These are phyloP conservation scores for Nasonia vitripennis DNA, from an alignment of 1,140 invertebrate genomes.

Conservation along the genomic window DNA sequence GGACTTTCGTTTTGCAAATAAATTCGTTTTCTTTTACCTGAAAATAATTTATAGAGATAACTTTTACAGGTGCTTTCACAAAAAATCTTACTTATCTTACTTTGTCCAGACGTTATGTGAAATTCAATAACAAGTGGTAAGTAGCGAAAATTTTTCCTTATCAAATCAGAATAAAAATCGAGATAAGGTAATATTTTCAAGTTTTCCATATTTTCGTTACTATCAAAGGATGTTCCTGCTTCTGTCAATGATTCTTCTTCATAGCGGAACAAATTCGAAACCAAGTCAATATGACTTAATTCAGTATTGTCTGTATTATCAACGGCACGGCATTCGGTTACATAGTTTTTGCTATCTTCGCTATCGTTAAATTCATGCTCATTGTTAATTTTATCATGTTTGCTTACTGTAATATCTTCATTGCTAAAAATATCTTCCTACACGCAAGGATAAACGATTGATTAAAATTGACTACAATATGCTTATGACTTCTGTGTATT, in stretches of 20 bases:
- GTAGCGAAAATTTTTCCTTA: conserved; percentile 32
- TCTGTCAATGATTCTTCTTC: neutral
- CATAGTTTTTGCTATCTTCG: neutral
- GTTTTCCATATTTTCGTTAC: neutral
- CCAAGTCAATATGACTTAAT: neutral
- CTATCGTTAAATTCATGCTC: neutral
- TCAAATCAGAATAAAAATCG: conserved; percentile 13
- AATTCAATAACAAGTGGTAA: conserved; percentile 38
- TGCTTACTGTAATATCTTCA: neutral
- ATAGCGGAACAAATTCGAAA: neutral
- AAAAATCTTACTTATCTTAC: conserved; percentile 10
- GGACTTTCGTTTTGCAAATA: conserved; percentile 36
- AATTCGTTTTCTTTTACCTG: conserved; percentile 16
- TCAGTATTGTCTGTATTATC: neutral
- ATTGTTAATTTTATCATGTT: neutral
- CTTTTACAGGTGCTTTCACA: neutral
- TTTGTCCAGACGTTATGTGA: conserved; percentile 12
- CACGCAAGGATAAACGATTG: neutral
- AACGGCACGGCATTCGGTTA: neutral
- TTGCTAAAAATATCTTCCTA: neutral
- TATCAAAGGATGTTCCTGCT: neutral
- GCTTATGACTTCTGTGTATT: neutral
- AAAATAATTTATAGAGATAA: neutral
- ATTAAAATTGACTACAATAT: neutral
- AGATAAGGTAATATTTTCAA: conserved; percentile 25